Base-by-base conservation (phyloP, 2,797 vertebrate species). In the Stomatorhinus walkeri region DNA sequence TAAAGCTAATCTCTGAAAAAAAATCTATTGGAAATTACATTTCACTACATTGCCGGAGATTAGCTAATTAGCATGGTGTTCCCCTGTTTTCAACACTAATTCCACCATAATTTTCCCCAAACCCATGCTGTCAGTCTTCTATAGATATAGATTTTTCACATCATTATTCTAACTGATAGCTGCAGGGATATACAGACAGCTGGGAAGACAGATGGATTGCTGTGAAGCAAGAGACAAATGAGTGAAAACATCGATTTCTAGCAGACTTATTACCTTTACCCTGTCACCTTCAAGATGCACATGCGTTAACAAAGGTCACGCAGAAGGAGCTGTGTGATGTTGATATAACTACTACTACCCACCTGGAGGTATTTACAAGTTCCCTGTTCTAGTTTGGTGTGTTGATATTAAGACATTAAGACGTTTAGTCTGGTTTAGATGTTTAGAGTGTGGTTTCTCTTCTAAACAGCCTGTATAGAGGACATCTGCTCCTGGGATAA, bases 1-100 rank as follows among this genome's bases (percentile, higher is more conserved):
- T 87, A 85, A 88, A 89, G 91, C 92, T 94, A 95, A 95, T 94
- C 94, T 93, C 88, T 89, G 86, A 36, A 88, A 89, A 94, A 94
- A 94, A 94, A 91, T 88, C 91, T 91, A 91, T 90, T 90, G 92
- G 92, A 93, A 88, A 90, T 91, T 0, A 10, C 14, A 90, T 92
- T 91, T 93, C 90, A 85, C 56, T 56, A 64, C 88, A 48, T 89
- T 84, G 56, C 59, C 16, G 7, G 46, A 64, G 89, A 88, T 46
- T 64, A 91, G 88, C 87, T 89, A 89, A 89, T 89, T 81, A 59
- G 85, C 56, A 49, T 46, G 85, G 86, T n/a, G 28, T 54, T 54
- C 14, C 76, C 32, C 22, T 51, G 40, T 84, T 89, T 68, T 43
- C 51, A 59, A 49, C 22, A 14, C 24, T 86, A 68, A 89, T 52